These are phyloP conservation scores for Dasysyrphus tricinctus DNA, from an alignment of 2,888 invertebrate species.

Conservation along the genomic window DNA sequence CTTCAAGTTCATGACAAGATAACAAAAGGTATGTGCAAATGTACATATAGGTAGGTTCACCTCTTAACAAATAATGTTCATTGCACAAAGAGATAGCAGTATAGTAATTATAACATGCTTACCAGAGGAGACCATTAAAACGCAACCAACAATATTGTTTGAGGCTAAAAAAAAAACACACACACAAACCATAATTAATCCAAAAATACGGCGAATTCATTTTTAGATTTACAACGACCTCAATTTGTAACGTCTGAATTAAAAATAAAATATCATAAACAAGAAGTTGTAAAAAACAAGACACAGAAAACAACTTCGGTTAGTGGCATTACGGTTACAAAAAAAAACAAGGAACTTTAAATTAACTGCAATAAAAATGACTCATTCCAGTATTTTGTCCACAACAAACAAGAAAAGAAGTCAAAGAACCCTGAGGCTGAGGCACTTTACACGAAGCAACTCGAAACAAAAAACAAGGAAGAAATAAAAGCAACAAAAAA, in stretches of 20 bases:
- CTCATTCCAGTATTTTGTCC: constrained; percentile 38
- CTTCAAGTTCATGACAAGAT: constrained; percentile 33
- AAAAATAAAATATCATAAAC: constrained; percentile 16
- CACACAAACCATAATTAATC: background rate
- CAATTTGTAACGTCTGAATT: background rate
- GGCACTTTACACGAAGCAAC: constrained; percentile 45
- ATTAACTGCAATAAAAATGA: constrained; percentile 57
- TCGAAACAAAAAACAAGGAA: background rate
- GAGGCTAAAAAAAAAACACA: background rate
- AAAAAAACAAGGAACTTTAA: constrained; percentile 44
- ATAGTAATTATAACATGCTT: constrained; percentile 24
- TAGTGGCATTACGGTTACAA: constrained; percentile 6
- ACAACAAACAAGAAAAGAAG: constrained; percentile 48
- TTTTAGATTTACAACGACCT: constrained; percentile 3
- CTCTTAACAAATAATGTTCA: background rate
- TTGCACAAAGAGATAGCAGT: constrained; percentile 12
- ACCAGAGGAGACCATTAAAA: constrained; percentile 10
- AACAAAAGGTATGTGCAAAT: too few species aligned
- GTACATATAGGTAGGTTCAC: too few species aligned
- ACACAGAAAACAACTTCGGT: constrained; percentile 9
- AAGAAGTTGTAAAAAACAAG: background rate
- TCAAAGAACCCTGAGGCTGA: constrained; percentile 62
- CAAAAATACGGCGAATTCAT: constrained; percentile 18
- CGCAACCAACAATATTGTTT: background rate
- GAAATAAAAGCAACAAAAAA: background rate